These are phyloP conservation scores for Caranx ignobilis DNA, from an alignment of 2,113 vertebrate genomes.

Conservation along the genomic window DNA sequence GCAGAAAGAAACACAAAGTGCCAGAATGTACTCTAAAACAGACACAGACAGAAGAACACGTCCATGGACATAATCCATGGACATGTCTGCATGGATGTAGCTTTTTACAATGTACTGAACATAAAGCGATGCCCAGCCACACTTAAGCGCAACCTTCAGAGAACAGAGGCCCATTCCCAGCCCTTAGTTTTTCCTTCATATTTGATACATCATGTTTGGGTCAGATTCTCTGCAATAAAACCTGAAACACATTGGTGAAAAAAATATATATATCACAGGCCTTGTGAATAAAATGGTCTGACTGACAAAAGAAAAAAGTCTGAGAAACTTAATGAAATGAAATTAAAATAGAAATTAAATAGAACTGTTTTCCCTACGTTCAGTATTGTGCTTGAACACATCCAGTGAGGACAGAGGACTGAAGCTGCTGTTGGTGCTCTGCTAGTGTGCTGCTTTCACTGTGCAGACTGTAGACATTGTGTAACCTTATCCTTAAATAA, in stretches of 20 bases:
- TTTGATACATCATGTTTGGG: background rate
- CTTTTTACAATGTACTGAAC: too few relatives aligned
- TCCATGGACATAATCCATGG: too few relatives aligned
- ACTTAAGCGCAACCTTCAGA: background rate
- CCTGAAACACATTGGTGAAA: background rate
- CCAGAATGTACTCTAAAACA: too few relatives aligned
- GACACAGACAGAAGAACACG: too few relatives aligned
- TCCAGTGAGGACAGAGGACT: background rate
- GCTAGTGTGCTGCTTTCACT: background rate
- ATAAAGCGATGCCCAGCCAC: background rate
- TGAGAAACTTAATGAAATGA: background rate
- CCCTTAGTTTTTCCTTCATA: too few relatives aligned
- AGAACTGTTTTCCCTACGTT: background rate
- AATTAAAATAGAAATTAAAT: background rate
- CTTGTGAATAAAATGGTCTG: background rate
- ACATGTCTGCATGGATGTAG: too few relatives aligned
- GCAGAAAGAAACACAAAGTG: too few relatives aligned
- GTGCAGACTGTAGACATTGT: background rate
- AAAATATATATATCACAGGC: too few relatives aligned
- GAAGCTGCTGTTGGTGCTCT: background rate
- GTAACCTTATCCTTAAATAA: conserved; percentile 1
- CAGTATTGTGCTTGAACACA: background rate
- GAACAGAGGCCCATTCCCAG: background rate
- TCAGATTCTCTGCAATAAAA: background rate
- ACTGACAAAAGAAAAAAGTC: background rate